Base-by-base conservation (phyloP, 2,888 invertebrate species). In the Agriopis aurantiaria region DNA sequence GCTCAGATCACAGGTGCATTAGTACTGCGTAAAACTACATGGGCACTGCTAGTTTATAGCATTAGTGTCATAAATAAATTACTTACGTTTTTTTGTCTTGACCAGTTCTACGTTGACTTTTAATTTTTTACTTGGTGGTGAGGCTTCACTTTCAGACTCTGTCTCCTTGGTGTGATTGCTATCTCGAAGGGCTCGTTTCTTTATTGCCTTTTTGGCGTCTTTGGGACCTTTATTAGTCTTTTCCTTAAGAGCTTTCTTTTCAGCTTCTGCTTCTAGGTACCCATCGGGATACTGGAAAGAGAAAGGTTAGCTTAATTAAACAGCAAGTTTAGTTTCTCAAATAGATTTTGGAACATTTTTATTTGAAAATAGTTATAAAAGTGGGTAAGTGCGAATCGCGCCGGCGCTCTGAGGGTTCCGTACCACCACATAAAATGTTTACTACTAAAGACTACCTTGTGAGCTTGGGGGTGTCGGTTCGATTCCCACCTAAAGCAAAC, bases 281-380 rank as follows among this genome's bases (percentile, higher is more conserved):
- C 97, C 97, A 40, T 96, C 96, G 6, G 97, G 97, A 85, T 97
- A 97, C 96, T 96, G 82, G 0, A 68, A 57, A 59, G 3, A 11
- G 23, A 14, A 58, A 46, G 40, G 14, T 33, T n/a, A 10, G 6
- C 0, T 51, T 17, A 23, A 8, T 17, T 23, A 0, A 51, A 51
- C 8, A 17, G 17, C 8, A 51, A 14, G 17, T 51, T n/a, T 5
- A 48, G n/a, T 48, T 49, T n/a, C 1, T 23, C 17, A 23, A 49
- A 7, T 1, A 12, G n/a, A 5, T 12, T 12, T 48, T 48, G 12
- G 12, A 48, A 10, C 3, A 11, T 11, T 48, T 48, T 41, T 23
- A 23, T 23, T 23, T 23, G 17, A 23, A 23, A 23, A 23, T 23
- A 23, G 17, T 23, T 23, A 23, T 23, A 23, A 23, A 23, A 23